Percentiles rank a stretch among this genome's conserved stretches.
Evolutionary conservation across 2,888 invertebrate species (phyloP).

Genomic region (Electrophaes corylata): DNA sequence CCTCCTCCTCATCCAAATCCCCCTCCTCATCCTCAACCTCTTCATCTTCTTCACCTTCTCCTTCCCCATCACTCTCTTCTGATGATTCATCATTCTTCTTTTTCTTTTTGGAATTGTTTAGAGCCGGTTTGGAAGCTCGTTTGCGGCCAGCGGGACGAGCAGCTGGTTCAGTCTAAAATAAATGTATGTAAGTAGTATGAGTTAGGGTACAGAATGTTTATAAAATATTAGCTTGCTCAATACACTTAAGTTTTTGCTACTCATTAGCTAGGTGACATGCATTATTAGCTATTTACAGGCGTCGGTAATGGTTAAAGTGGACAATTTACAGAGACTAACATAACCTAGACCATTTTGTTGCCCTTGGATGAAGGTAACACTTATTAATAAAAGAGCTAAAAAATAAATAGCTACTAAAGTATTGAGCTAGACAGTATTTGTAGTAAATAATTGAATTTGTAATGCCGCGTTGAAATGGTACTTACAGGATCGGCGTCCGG

Average conservation of each 20-base stretch:
- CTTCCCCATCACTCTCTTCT: constrained; percentile 75
- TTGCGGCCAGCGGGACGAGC: constrained; percentile 67
- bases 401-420: too few species aligned
- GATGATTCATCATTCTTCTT: constrained; percentile 68
- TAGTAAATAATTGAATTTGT: neutral
- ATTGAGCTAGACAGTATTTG: too few species aligned
- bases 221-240: too few species aligned
- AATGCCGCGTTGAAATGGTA: constrained; percentile 25
- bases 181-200: neutral
- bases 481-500: constrained; percentile 81
- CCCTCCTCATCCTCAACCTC: constrained; percentile 78
- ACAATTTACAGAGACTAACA: neutral
- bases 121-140: constrained; percentile 60
- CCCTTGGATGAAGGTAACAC: constrained; percentile 2
- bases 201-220: too few species aligned
- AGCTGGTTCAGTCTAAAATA: constrained; percentile 64
- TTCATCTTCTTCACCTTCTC: constrained; percentile 69
- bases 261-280: too few species aligned
- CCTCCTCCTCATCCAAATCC: constrained; percentile 77
- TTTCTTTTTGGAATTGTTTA: constrained; percentile 77
- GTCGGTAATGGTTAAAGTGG: too few species aligned
- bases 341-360: constrained; percentile 5
- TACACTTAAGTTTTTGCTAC: too few species aligned
- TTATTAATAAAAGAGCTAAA: neutral
- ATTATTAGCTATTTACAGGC: too few species aligned